Conservation (phyloP, 2,797 vertebrate genomes). For the Babyrousa celebensis region DNA sequence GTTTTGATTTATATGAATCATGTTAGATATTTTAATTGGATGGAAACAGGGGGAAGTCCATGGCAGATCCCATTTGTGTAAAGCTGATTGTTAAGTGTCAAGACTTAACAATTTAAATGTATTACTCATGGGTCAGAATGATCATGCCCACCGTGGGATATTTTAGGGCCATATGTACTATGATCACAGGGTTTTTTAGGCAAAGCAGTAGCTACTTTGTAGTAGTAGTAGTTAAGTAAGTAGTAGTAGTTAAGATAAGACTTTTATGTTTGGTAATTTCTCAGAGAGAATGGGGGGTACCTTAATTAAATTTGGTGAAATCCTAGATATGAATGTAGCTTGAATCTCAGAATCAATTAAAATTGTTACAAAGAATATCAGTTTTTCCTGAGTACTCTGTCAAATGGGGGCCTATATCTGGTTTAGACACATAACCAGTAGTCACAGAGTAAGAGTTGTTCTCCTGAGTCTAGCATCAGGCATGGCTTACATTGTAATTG, state of each 20-base stretch:
- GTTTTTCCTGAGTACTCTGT: neutral
- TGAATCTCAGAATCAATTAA: neutral
- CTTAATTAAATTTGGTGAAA: slow-evolving; percentile 9
- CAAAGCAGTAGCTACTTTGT: neutral
- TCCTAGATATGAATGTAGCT: neutral
- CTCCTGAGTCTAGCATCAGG: neutral
- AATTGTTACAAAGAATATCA: neutral
- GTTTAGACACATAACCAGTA: neutral
- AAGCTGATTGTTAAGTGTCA: neutral
- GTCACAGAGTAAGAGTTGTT: neutral
- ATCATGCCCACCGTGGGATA: neutral
- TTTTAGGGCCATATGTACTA: neutral
- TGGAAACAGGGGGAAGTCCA: neutral
- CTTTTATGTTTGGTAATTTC: neutral
- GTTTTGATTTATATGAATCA: slow-evolving; percentile 1
- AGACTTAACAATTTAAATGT: neutral
- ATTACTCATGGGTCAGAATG: neutral
- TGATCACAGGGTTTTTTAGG: neutral
- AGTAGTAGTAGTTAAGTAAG: too few species aligned
- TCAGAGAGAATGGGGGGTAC: neutral
- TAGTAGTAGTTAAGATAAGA: neutral
- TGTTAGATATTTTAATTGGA: neutral
- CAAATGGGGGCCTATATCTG: neutral
- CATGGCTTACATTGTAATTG: neutral
- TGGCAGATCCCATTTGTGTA: neutral